Conservation (phyloP, 2,113 vertebrate species). For the Aramus guarauna region DNA sequence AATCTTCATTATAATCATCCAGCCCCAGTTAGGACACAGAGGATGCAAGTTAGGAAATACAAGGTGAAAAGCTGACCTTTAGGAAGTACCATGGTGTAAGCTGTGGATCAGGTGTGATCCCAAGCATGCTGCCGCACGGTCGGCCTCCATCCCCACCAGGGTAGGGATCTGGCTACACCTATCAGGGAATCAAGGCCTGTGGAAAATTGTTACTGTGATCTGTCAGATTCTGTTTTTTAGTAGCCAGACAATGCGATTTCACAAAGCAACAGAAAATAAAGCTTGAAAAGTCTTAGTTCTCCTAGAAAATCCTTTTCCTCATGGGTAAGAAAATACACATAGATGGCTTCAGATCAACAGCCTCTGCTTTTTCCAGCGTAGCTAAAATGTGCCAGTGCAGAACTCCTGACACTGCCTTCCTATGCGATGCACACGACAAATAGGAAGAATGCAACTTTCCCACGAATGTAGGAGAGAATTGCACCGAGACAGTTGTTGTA, state of each 20-base stretch:
- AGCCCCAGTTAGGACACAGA: not conserved
- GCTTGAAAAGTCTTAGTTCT: not conserved
- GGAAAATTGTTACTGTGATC: not conserved
- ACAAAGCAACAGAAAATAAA: not conserved
- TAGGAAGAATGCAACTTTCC: not conserved
- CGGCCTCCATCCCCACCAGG: rapidly evolving
- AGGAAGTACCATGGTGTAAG: not conserved
- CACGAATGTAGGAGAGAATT: not conserved
- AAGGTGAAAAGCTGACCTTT: not conserved
- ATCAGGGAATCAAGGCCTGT: not conserved
- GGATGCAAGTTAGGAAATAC: not conserved
- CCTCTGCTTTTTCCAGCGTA: not conserved
- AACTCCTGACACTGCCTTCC: not conserved
- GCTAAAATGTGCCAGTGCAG: rapidly evolving
- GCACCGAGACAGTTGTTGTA: not conserved
- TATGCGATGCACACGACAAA: not conserved
- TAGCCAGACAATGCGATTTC: not conserved
- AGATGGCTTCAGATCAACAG: not conserved
- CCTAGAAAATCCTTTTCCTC: not conserved
- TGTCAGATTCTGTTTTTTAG: not conserved
- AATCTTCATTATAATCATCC: not conserved
- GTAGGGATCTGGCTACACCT: not conserved
- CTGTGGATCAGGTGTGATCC: not conserved
- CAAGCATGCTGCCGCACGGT: not conserved
- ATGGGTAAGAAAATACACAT: not conserved